These are phyloP conservation scores for Zapus hudsonius DNA, from an alignment of 2,113 vertebrate genomes.

Conservation along the genomic window DNA sequence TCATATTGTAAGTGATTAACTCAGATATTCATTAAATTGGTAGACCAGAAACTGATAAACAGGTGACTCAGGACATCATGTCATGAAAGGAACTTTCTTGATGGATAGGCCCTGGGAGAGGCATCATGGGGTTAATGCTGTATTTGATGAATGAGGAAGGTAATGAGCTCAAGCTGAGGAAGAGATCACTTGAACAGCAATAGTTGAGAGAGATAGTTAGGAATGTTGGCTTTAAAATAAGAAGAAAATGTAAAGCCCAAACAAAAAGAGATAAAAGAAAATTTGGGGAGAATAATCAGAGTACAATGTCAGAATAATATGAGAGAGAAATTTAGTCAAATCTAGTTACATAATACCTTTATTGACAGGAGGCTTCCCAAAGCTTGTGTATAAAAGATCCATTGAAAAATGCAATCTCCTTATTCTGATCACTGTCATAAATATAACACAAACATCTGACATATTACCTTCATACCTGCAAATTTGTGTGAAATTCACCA, in stretches of 20 bases:
- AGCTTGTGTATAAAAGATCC: not conserved
- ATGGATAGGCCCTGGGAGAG: not conserved
- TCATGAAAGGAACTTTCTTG: not conserved
- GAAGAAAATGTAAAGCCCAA: not conserved
- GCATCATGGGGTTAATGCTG: not conserved
- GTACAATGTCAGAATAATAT: not conserved
- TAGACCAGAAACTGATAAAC: not conserved
- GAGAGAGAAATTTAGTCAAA: not conserved
- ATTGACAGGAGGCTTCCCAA: not conserved
- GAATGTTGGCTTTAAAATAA: not conserved
- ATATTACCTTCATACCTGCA: not conserved
- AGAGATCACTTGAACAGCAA: too few species aligned
- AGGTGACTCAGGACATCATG: not conserved
- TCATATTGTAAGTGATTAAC: too few species aligned
- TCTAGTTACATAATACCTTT: not conserved
- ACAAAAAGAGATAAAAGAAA: not conserved
- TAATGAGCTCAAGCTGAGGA: not conserved
- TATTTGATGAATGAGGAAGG: not conserved
- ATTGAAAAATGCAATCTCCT: not conserved
- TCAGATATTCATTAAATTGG: not conserved
- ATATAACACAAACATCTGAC: not conserved
- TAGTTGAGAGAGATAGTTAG: not conserved
- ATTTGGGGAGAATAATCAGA: not conserved
- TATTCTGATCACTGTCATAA: not conserved
- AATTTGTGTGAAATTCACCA: not conserved